phyloP scores from a whole-genome alignment of 2,113 vertebrate genomes.

The Amia ocellicauda region DNA sequence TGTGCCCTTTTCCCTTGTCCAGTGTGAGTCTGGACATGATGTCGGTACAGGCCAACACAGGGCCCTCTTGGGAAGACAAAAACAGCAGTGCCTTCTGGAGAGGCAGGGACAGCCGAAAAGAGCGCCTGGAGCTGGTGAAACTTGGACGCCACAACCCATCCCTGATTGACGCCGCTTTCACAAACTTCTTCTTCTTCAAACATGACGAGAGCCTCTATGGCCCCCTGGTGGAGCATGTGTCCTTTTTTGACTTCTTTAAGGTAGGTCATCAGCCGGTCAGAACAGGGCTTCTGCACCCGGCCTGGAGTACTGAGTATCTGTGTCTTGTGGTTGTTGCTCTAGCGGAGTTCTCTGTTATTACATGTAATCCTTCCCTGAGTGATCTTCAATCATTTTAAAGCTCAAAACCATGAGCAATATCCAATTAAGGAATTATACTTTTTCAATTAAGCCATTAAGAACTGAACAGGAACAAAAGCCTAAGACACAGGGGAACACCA shows the following conservation, averaged over 20 bases:
- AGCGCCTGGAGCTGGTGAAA: conserved; percentile 92
- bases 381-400: no score
- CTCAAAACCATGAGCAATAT: no score
- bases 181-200: conserved; percentile 98
- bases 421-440: no score
- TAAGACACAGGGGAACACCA: no score
- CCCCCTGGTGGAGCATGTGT: conserved; percentile 94
- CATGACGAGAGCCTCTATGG: conserved; percentile 91
- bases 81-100: conserved; percentile 89
- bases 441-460: no score
- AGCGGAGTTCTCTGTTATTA: no score
- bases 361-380: no score
- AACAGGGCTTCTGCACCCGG: no score
- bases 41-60: conserved; percentile 94
- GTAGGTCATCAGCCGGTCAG: conserved; percentile 66
- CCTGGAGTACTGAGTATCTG: no score
- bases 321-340: no score
- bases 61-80: conserved; percentile 83
- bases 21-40: conserved; percentile 97
- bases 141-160: conserved; percentile 79
- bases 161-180: conserved; percentile 90
- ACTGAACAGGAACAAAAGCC: no score
- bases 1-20: conserved; percentile 38
- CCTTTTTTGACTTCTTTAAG: conserved; percentile 98
- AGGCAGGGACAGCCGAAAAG: conserved; percentile 90